Conservation (phyloP, 1,140 invertebrate species). For the Stenopsyche tienmushanensis region DNA sequence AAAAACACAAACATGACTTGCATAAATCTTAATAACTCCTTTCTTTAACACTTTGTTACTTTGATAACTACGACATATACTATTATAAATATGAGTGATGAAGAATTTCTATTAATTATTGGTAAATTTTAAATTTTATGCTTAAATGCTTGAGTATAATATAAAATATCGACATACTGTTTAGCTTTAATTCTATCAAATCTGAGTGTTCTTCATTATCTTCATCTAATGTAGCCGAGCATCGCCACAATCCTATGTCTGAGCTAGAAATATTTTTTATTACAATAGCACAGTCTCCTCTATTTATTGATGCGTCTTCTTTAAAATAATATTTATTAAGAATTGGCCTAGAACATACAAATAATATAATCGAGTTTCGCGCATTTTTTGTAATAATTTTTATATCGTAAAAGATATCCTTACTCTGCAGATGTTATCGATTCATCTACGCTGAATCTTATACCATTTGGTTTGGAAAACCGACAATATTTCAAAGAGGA, state of each 20-base stretch:
- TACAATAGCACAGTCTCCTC: slow-evolving; percentile 35
- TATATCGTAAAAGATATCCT: slow-evolving; percentile 10
- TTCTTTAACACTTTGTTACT: too few relatives aligned
- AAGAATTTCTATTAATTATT: too few relatives aligned
- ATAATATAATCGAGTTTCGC: background rate
- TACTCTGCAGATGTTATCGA: slow-evolving; percentile 28
- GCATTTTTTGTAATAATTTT: slow-evolving; percentile 8
- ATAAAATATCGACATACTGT: too few relatives aligned
- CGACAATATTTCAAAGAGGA: slow-evolving; percentile 50
- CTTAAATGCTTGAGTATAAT: too few relatives aligned
- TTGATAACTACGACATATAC: too few relatives aligned
- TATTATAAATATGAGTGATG: too few relatives aligned
- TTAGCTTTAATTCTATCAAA: slow-evolving; percentile 19
- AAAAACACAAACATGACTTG: too few relatives aligned
- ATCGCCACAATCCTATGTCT: slow-evolving; percentile 33
- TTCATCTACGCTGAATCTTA: slow-evolving; percentile 34
- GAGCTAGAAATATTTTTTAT: slow-evolving; percentile 13
- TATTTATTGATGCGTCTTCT: slow-evolving; percentile 15
- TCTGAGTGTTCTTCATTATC: slow-evolving; percentile 30
- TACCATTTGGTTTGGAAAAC: slow-evolving; percentile 36
- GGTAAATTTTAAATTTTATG: too few relatives aligned
- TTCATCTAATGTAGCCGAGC: slow-evolving; percentile 28
- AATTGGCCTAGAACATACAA: slow-evolving; percentile 27
- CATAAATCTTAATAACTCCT: too few relatives aligned
- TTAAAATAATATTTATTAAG: slow-evolving; percentile 32